phyloP scores from a whole-genome alignment of 2,113 vertebrate genomes.

The Laticauda colubrina region DNA sequence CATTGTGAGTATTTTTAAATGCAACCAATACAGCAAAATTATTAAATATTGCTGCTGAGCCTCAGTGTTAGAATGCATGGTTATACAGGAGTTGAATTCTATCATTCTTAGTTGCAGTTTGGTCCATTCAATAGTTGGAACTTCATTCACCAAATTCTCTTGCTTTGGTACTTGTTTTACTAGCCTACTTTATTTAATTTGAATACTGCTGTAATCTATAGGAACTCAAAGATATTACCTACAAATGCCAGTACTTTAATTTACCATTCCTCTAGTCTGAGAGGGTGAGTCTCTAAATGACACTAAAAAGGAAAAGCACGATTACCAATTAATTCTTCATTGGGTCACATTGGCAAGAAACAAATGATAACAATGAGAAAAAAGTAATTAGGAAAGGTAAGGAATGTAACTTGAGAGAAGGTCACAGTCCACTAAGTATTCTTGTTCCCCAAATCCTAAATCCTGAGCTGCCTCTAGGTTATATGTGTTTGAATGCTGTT shows the following conservation, averaged over 20 bases:
- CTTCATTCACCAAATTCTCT: background rate
- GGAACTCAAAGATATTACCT: background rate
- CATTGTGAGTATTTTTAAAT: conserved; percentile 22
- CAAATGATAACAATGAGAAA: background rate
- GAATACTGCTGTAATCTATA: background rate
- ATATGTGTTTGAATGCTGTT: background rate
- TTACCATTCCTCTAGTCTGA: background rate
- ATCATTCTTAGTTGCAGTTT: background rate
- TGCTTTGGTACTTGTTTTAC: background rate
- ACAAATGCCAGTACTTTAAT: background rate
- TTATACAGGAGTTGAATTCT: background rate
- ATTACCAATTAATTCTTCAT: background rate
- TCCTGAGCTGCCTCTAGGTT: background rate
- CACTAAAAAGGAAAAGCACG: background rate
- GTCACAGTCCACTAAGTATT: background rate
- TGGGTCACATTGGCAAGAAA: background rate
- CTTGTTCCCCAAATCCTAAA: background rate
- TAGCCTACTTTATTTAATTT: background rate
- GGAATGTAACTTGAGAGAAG: background rate
- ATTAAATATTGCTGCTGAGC: background rate
- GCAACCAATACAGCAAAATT: background rate
- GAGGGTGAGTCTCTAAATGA: background rate
- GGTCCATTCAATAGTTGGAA: background rate
- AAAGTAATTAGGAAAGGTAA: background rate
- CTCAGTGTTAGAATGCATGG: background rate